Evolutionary conservation across 2,797 vertebrate species (phyloP), one percentile per base, ranked within the genome.

Genomic region (Parauchenoglanis ngamensis): DNA sequence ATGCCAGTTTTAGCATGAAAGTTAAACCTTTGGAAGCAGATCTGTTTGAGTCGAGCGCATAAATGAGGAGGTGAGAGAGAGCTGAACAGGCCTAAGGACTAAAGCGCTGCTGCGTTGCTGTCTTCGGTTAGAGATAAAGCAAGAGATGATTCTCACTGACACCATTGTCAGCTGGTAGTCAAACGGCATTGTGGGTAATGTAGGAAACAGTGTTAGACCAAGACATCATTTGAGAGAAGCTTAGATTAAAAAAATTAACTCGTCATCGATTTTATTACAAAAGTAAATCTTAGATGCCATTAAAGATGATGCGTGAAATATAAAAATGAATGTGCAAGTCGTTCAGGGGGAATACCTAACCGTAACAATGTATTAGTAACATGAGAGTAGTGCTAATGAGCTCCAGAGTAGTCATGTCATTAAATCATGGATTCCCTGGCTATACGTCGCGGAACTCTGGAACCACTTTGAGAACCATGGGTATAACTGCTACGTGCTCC

Each of bases 351-450:
- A 65, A 67, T 11, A 67, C 3, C 28, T 52, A 61, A 7, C 35
- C 23, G 11, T 21, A 61, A n/a, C 77, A 25, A 59, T 21, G 35
- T 59, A 80, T 59, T 44, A 63, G 40, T 65, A 65, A 65, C 80
- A 49, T 65, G 61, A 82, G 28, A 21, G 59, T 49, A 17, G 40
- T 49, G 79, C 49, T 65, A 49, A 82, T 46, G 23, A 46, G 59
- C 79, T 28, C 23, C 80, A 82, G 23, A 65, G 25, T 28, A 28
- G 13, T 82, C 80, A 67, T 15, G 17, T 83, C 80, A 67, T 83
- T 28, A 31, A 67, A 68, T 68, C 63, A 82, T 49, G 44, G 21
- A 21, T 2, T 67, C 10, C 28, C 81, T 31, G 28, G 28, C 15
- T 68, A 1, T 31, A 31, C n/a, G n/a, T 54, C 46, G 54, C n/a